Evolutionary conservation across 1,140 invertebrate species (phyloP).

Genomic region (Ostrea edulis): DNA sequence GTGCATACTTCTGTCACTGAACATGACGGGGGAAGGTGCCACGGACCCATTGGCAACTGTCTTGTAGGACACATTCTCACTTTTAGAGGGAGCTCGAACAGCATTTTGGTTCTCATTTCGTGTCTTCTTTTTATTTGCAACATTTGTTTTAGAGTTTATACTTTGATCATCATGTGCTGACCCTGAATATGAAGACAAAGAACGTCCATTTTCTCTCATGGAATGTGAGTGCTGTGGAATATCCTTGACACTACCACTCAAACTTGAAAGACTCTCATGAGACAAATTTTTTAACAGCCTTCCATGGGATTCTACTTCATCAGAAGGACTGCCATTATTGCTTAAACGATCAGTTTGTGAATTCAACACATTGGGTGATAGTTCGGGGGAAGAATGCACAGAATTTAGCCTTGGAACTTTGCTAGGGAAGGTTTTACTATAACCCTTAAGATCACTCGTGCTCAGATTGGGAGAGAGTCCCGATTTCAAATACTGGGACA

Average conservation of each 20-base stretch:
- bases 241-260: conserved; percentile 44
- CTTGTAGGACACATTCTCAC: conserved; percentile 42
- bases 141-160: conserved; percentile 71
- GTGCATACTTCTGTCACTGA: conserved; percentile 46
- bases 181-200: conserved; percentile 56
- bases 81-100: not conserved
- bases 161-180: conserved; percentile 63
- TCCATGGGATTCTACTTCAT: conserved; percentile 13
- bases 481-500: conserved; percentile 54
- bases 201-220: conserved; percentile 52
- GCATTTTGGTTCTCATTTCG: conserved; percentile 51
- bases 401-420: conserved; percentile 44
- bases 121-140: conserved; percentile 70
- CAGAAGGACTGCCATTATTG: conserved; percentile 26
- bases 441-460: conserved; percentile 42
- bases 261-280: conserved; percentile 55
- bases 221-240: conserved; percentile 62
- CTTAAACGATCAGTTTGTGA: conserved; percentile 31
- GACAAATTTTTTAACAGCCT: conserved; percentile 50
- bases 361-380: conserved; percentile 4
- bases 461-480: conserved; percentile 43
- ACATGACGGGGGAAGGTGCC: conserved; percentile 41
- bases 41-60: conserved; percentile 47
- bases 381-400: conserved; percentile 25
- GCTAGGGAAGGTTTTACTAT: conserved; percentile 47